Percentiles rank a stretch among this genome's conserved stretches.
Conservation (phyloP, 2,797 vertebrate genomes). For the Acropternis orthonyx region DNA sequence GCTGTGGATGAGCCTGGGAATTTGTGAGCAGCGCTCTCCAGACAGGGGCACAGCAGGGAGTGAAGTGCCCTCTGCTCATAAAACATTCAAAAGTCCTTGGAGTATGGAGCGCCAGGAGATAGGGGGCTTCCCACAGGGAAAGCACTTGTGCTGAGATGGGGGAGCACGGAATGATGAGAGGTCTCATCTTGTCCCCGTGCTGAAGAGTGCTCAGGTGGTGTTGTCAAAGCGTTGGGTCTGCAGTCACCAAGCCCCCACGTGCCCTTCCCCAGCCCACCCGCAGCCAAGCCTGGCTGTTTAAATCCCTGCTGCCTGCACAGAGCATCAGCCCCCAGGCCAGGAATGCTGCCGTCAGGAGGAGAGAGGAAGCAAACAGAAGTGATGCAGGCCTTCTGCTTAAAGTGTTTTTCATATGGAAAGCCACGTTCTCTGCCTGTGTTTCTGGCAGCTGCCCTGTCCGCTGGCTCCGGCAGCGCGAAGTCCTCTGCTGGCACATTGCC, state of each 20-base stretch:
- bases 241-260: fast-evolving
- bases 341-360: not conserved
- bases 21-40: not conserved
- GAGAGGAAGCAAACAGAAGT: not conserved
- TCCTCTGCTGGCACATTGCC: constrained; percentile 14
- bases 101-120: not conserved
- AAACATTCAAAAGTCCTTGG: not conserved
- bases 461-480: not conserved
- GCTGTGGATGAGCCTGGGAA: not conserved
- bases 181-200: not conserved
- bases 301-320: not conserved
- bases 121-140: fast-evolving
- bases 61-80: not conserved
- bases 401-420: not conserved
- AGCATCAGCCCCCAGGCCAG: not conserved
- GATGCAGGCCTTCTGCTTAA: not conserved
- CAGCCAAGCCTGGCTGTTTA: not conserved
- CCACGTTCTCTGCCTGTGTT: not conserved
- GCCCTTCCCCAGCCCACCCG: not conserved
- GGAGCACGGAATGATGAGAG: not conserved
- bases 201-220: not conserved
- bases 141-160: not conserved
- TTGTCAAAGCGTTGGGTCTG: not conserved
- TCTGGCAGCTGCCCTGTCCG: constrained; percentile 45
- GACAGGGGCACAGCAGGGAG: not conserved